These are phyloP conservation scores for Eilema caniola DNA, from an alignment of 2,888 invertebrate genomes.

Conservation along the genomic window DNA sequence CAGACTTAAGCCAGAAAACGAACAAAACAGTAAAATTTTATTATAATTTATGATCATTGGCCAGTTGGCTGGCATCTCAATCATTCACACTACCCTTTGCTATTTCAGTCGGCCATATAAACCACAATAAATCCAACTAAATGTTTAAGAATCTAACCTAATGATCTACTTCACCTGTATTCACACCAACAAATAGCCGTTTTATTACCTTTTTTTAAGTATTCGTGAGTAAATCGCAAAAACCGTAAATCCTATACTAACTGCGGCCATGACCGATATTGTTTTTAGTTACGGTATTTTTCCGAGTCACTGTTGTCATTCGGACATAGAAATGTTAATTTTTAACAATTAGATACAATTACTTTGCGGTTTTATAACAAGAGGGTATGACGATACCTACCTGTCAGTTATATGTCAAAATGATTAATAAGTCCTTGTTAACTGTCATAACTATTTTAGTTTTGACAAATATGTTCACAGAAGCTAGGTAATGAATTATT, in stretches of 20 bases:
- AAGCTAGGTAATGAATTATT: not conserved
- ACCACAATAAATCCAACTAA: conserved; percentile 11
- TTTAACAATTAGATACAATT: conserved; percentile 45
- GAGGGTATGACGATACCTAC: conserved; percentile 18
- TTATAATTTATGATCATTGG: not conserved
- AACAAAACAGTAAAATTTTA: not conserved
- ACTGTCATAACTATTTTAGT: conserved; percentile 1
- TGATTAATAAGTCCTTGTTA: conserved; percentile 35
- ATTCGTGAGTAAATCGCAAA: conserved; percentile 23
- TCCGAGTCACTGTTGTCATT: conserved; percentile 28
- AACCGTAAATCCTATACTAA: conserved; percentile 37
- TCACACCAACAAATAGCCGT: conserved; percentile 21
- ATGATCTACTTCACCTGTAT: conserved; percentile 15
- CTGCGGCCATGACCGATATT: conserved; percentile 44
- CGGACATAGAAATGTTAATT: conserved; percentile 31
- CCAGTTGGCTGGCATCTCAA: conserved; percentile 1
- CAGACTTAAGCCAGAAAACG: not conserved
- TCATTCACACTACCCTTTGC: conserved; percentile 1
- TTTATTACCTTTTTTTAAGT: conserved; percentile 24
- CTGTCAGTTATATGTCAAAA: conserved; percentile 28
- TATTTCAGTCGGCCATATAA: conserved; percentile 3
- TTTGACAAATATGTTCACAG: not conserved
- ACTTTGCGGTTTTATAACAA: conserved; percentile 32
- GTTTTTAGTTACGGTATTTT: conserved; percentile 24
- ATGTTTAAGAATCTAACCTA: conserved; percentile 20